Conservation (phyloP, 2,888 invertebrate species). For the Rambutsinella grinnellia region DNA sequence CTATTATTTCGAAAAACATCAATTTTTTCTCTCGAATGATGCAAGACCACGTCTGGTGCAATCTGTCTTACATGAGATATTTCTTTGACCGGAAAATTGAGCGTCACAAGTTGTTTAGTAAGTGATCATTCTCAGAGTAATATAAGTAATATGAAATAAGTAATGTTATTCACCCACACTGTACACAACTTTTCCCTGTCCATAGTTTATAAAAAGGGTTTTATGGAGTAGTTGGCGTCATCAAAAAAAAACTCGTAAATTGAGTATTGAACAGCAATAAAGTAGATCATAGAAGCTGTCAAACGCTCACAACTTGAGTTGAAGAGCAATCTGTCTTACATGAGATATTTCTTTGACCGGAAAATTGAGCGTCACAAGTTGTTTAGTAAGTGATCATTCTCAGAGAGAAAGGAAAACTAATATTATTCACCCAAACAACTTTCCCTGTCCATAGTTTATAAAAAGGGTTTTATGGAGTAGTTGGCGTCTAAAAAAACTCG, state of each 20-base stretch:
- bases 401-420: too few species aligned
- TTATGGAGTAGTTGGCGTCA: neutral
- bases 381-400: neutral
- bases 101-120: conserved; percentile 9
- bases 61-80: too few species aligned
- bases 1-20: too few species aligned
- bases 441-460: neutral
- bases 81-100: conserved; percentile 23
- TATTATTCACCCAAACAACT: neutral
- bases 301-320: conserved; percentile 37
- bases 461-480: neutral
- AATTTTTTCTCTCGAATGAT: too few species aligned
- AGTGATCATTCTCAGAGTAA: neutral
- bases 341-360: conserved; percentile 10
- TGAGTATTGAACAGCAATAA: conserved; percentile 24
- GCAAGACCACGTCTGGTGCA: conserved; percentile 3
- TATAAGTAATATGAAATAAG: neutral
- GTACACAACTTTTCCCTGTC: neutral
- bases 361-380: conserved; percentile 26
- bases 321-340: too few species aligned
- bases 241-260: neutral
- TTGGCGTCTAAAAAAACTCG: neutral
- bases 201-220: neutral
- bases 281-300: conserved; percentile 44
- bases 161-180: neutral